phyloP scores from a whole-genome alignment of 2,888 invertebrate genomes.

The Subacronicta megacephala region DNA sequence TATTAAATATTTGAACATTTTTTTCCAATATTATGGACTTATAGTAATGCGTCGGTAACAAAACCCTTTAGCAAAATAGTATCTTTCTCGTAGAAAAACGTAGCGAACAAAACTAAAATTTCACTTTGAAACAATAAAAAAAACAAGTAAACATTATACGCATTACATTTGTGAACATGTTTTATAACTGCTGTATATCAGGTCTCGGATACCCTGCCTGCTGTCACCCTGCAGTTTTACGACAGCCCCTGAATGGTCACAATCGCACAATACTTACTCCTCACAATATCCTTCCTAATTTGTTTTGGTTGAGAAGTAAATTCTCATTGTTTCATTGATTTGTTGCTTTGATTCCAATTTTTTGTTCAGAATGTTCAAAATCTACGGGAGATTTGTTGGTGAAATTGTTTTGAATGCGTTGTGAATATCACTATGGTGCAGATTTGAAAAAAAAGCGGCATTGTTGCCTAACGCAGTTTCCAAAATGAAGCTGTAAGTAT shows the following conservation, averaged over 20 bases:
- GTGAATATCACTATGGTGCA: conserved; percentile 4
- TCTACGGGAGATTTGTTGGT: conserved; percentile 61
- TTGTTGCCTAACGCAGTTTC: neutral
- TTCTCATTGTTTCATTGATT: conserved; percentile 73
- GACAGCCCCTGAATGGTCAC: conserved; percentile 82
- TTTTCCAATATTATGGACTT: too few species aligned
- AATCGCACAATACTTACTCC: conserved; percentile 60
- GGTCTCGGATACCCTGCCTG: conserved; percentile 13
- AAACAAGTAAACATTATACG: conserved; percentile 55
- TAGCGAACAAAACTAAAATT: neutral
- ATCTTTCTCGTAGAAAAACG: neutral
- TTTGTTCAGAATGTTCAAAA: conserved; percentile 48
- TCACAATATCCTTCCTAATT: conserved; percentile 75
- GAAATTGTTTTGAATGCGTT: conserved; percentile 37
- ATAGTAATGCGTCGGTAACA: too few species aligned
- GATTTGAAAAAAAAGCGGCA: neutral
- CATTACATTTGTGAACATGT: conserved; percentile 62
- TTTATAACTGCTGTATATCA: conserved; percentile 82
- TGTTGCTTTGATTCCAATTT: conserved; percentile 74
- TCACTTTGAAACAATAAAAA: conserved; percentile 6
- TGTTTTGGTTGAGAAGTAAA: conserved; percentile 86
- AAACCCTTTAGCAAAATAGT: too few species aligned
- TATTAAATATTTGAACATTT: too few species aligned
- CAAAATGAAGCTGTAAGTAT: neutral
- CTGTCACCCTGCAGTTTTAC: conserved; percentile 69